Conservation (phyloP, 2,888 invertebrate genomes). For the Caenorhabditis sp. region DNA sequence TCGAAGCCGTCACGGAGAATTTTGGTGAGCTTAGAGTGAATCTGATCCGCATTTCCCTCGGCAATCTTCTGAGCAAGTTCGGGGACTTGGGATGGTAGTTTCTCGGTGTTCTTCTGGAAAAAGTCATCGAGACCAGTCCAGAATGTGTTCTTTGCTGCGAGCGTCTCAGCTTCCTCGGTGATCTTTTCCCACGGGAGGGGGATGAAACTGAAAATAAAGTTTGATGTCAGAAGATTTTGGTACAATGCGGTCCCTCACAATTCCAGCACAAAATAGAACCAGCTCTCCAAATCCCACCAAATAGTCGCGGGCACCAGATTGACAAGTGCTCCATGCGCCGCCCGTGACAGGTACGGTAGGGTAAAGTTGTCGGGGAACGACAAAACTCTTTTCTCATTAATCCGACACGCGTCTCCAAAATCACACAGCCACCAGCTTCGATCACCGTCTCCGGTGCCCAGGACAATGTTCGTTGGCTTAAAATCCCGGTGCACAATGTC, state of each 20-base stretch:
- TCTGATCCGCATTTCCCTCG: neutral
- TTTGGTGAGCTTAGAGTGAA: no score
- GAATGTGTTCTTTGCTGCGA: slow-evolving; percentile 11
- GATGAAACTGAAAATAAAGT: slow-evolving; percentile 24
- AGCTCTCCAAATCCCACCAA: slow-evolving; percentile 51
- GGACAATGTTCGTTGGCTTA: no score
- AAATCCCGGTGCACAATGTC: no score
- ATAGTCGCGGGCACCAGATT: neutral
- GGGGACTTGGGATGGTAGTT: slow-evolving; percentile 16
- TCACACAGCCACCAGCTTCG: no score
- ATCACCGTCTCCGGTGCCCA: no score
- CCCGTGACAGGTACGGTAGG: slow-evolving; percentile 36
- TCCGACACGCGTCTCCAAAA: no score
- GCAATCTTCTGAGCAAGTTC: slow-evolving; percentile 5
- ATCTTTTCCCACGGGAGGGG: slow-evolving; percentile 30
- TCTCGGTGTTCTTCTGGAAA: neutral
- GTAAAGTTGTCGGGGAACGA: no score
- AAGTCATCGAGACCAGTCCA: slow-evolving; percentile 5
- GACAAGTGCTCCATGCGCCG: neutral
- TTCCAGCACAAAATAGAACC: slow-evolving; percentile 51
- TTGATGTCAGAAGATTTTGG: neutral
- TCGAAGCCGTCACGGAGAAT: no score
- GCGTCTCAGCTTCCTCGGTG: slow-evolving; percentile 15
- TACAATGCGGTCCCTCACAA: slow-evolving; percentile 44
- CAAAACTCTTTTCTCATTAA: no score